Evolutionary conservation across 2,888 invertebrate genomes (phyloP), one percentile per base, ranked within the genome.

Genomic region (Eucriotettix oculatus): DNA sequence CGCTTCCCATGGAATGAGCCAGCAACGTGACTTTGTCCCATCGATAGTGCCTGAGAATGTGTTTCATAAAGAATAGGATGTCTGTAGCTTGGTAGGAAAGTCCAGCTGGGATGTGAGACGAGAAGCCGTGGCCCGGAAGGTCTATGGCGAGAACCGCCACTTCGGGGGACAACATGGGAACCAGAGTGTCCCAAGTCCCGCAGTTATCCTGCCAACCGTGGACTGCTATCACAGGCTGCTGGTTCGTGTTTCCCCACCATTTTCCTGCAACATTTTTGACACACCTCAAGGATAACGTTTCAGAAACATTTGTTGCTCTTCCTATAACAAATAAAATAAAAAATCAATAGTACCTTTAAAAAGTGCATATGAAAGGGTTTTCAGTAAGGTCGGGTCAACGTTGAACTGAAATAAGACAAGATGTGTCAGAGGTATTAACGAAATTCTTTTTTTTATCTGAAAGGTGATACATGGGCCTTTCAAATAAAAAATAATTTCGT

Each of bases 201-300:
- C 68, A 67, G 64, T 71, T 71, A 61, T 71, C 70, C 64, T 67
- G 68, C 69, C 69, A 70, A 29, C 71, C 71, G 64, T 71, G 71
- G 3, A 70, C 63, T 16, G 66, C 68, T 52, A 70, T 64, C n/a
- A 70, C 59, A 29, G 68, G 68, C 53, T 63, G 62, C n/a, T 53
- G 58, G 14, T 62, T 52, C 40, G 59, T 53, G 14, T 60, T 54
- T n/a, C 69, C 68, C 68, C 68, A 69, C 60, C 65, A 66, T 62
- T 68, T 68, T n/a, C 62, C 66, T 65, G 57, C 16, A 57, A n/a
- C 5, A 69, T 69, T 12, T 58, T 44, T 11, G 69, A 68, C 16
- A 62, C 63, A 60, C 67, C 66, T 9, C 68, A 68, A 14, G 70
- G 70, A 29, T 5, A 5, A 29, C 2, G 7, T 29, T 29, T 29